phyloP scores from a whole-genome alignment of 2,797 vertebrate species.

The Peromyscus eremicus region DNA sequence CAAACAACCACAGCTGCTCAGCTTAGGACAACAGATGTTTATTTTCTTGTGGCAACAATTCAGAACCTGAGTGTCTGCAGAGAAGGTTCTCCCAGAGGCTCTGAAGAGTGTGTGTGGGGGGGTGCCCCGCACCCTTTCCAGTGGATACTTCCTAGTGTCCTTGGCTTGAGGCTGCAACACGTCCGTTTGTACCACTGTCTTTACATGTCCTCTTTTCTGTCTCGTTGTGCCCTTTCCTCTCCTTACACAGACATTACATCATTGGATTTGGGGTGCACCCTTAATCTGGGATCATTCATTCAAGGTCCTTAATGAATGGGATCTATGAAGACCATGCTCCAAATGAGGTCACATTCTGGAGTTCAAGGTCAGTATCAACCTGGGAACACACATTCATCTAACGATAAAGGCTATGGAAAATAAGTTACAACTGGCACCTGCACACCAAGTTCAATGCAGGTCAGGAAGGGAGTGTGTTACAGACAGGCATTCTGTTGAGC shows the following conservation, averaged over 20 bases:
- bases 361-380: background rate
- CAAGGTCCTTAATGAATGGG: background rate
- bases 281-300: background rate
- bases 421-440: background rate
- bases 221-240: background rate
- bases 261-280: background rate
- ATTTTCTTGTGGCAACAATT: background rate
- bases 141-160: background rate
- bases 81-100: background rate
- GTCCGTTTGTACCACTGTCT: background rate
- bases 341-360: background rate
- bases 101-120: background rate
- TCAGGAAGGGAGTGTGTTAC: background rate
- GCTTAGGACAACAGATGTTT: background rate
- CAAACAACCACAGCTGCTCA: background rate
- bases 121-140: background rate
- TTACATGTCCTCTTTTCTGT: background rate
- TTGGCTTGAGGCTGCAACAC: background rate
- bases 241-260: background rate
- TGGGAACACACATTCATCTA: background rate
- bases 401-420: background rate
- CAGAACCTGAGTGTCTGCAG: background rate
- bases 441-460: background rate
- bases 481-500: background rate
- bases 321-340: background rate